phyloP scores from a whole-genome alignment of 2,888 invertebrate genomes.

The Chaitophorus viminalis region DNA sequence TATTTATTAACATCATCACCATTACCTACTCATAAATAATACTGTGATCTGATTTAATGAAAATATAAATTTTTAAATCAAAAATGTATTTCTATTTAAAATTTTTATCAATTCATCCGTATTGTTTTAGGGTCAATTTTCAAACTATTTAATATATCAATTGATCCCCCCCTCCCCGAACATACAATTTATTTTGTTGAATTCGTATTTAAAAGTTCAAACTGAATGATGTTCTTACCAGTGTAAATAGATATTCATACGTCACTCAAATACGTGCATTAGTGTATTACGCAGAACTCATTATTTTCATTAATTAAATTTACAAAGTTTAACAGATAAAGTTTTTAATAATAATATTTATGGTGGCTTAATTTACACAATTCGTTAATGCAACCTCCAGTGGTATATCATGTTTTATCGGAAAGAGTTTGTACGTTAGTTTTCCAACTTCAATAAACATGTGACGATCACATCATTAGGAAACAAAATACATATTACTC shows the following conservation, averaged over 20 bases:
- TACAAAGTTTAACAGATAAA: constrained; percentile 20
- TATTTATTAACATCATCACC: too few relatives aligned
- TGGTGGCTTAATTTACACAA: neutral
- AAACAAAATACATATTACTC: neutral
- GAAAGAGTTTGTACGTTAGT: neutral
- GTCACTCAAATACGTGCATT: too few relatives aligned
- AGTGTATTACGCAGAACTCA: neutral
- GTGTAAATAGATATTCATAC: neutral
- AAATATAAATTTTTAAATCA: too few relatives aligned
- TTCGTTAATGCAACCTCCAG: neutral
- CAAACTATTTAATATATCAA: neutral
- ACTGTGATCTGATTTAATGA: too few relatives aligned
- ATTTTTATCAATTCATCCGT: neutral
- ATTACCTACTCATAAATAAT: too few relatives aligned
- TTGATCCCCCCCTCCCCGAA: neutral
- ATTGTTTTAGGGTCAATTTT: neutral
- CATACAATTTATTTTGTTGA: neutral
- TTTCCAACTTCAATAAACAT: neutral
- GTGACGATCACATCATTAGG: neutral
- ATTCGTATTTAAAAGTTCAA: neutral
- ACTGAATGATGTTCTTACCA: neutral
- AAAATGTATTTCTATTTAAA: too few relatives aligned
- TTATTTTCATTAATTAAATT: constrained; percentile 40
- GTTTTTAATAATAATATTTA: constrained; percentile 15
- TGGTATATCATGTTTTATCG: neutral